Conservation (phyloP, 2,888 invertebrate species). For the Neocrepidodera transversa region DNA sequence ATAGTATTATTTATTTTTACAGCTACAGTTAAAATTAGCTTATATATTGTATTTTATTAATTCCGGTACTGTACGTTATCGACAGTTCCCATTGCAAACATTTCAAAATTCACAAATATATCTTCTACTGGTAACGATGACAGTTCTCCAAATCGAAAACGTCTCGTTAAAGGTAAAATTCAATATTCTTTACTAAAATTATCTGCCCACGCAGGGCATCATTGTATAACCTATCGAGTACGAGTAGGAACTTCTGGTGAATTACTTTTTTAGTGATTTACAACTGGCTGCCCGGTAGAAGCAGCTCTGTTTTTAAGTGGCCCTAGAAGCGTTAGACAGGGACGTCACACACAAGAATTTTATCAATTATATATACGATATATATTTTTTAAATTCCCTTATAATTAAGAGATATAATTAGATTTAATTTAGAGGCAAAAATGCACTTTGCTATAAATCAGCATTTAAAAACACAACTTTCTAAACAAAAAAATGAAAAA, state of each 20-base stretch:
- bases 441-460: too few relatives aligned
- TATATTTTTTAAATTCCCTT: too few relatives aligned
- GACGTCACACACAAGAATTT: slow-evolving; percentile 2
- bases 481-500: too few relatives aligned
- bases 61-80: background rate
- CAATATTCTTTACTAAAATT: slow-evolving; percentile 28
- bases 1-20: too few relatives aligned
- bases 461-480: too few relatives aligned
- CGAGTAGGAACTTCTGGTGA: slow-evolving; percentile 44
- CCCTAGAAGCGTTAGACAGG: slow-evolving; percentile 17
- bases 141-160: slow-evolving; percentile 23
- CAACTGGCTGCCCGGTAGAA: slow-evolving; percentile 51
- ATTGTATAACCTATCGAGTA: slow-evolving; percentile 21
- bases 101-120: slow-evolving; percentile 13
- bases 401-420: too few relatives aligned
- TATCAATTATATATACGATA: too few relatives aligned
- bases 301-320: slow-evolving; percentile 50
- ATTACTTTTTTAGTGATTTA: slow-evolving; percentile 55
- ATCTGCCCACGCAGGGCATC: slow-evolving; percentile 32
- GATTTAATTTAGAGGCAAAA: too few relatives aligned
- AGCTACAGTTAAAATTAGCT: too few relatives aligned
- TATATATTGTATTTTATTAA: too few relatives aligned
- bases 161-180: slow-evolving; percentile 29
- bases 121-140: slow-evolving; percentile 9
- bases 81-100: background rate